Evolutionary conservation across 2,888 invertebrate genomes (phyloP), one percentile per base, ranked within the genome.

Genomic region (Spilarctia lutea): DNA sequence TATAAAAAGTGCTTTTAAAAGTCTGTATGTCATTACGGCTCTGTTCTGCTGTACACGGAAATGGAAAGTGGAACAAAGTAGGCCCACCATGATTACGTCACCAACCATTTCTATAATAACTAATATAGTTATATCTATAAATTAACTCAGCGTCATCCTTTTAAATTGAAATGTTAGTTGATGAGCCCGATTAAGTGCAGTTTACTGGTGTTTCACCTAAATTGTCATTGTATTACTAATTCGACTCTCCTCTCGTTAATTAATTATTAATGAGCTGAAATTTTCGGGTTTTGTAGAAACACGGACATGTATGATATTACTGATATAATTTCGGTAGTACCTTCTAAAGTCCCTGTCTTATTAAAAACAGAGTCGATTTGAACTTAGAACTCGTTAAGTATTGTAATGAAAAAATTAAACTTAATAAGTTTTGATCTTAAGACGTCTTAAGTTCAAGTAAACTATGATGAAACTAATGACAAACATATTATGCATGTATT

Each of bases 21-120:
- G 30, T 63, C 30, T 13, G 30, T 8, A 30, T 30, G 18, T 63
- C 63, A 63, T 63, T 63, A 63, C 30, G 27, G 63, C 13, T 13
- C 30, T 68, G 66, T 80, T 78, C 71, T 60, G 27, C 68, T 74
- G 10, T 48, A 69, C 65, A 75, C 77, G 79, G 81, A 83, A 83
- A 84, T 69, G 65, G 77, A 83, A 83, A 81, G 83, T 75, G 65
- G 65, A 48, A 65, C 42, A 20, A 60, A 68, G 48, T 65, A 30
- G 52, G 75, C 39, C 72, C 83, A 71, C 68, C 42, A 71, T 76
- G 68, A 80, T 82, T 77, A 73, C 76, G 74, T 72, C 72, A 83
- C 72, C 71, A 73, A 75, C 75, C 75, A 81, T 83, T 84, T 78
- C 81, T 84, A 75, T 77, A 77, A 84, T 77, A 80, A 68, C n/a